These are phyloP conservation scores for Aplodontia rufa DNA, from an alignment of 2,113 vertebrate genomes.

Conservation along the genomic window DNA sequence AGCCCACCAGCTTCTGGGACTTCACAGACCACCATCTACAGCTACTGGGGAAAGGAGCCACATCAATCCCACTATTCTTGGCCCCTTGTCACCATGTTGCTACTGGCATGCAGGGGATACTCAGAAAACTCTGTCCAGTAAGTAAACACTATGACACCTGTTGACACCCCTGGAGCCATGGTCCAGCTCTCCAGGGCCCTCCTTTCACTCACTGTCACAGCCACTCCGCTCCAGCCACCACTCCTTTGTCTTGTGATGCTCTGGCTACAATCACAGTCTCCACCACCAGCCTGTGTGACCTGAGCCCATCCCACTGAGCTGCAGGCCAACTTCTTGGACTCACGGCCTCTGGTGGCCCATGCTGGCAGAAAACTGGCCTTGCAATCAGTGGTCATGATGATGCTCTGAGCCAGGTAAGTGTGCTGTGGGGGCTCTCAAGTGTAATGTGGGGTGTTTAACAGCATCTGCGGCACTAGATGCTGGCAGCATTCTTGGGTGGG, in stretches of 20 bases:
- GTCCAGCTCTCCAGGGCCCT: background rate
- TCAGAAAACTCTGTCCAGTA: background rate
- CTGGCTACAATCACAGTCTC: background rate
- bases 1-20: background rate
- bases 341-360: no score
- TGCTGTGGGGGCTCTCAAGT: background rate
- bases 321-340: no score
- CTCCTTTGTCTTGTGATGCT: background rate
- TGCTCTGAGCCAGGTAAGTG: background rate
- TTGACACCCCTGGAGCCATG: background rate
- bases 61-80: background rate
- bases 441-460: background rate
- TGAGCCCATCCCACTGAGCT: background rate
- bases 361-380: background rate
- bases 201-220: background rate
- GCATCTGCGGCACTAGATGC: background rate
- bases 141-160: background rate
- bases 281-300: no score
- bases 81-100: background rate
- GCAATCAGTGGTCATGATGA: background rate
- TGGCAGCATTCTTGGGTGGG: background rate
- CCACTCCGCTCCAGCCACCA: background rate
- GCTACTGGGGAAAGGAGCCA: background rate
- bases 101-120: background rate
- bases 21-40: background rate